Conservation (phyloP, 2,797 vertebrate species). For the Microtus agrestis region DNA sequence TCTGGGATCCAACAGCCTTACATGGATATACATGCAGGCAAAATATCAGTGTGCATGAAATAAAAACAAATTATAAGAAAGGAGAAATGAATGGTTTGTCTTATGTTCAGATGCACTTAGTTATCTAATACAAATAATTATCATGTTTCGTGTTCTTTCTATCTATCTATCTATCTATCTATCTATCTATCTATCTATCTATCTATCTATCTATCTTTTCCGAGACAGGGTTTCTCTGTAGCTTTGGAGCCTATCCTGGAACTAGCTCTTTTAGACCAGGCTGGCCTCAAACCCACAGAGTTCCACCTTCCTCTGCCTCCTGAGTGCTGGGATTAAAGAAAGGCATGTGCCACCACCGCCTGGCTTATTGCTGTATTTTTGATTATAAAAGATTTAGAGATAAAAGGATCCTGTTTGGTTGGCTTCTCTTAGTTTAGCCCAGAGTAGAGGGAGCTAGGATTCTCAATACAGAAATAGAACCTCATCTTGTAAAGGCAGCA, state of each 20-base stretch:
- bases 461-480: not conserved
- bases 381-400: slow-evolving; percentile 3
- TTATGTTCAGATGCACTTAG: not conserved
- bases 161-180: too few relatives aligned
- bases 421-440: not conserved
- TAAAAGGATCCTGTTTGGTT: not conserved
- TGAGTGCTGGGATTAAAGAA: too few relatives aligned
- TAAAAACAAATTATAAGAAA: not conserved
- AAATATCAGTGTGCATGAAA: not conserved
- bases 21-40: not conserved
- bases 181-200: too few relatives aligned
- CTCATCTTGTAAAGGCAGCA: slow-evolving; percentile 8
- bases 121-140: not conserved
- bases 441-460: slow-evolving; percentile 21
- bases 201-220: not conserved
- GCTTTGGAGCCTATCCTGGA: too few relatives aligned
- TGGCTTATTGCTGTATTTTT: not conserved
- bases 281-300: too few relatives aligned
- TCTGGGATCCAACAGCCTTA: not conserved
- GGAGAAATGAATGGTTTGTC: not conserved
- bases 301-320: too few relatives aligned
- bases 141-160: not conserved
- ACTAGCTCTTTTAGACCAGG: too few relatives aligned
- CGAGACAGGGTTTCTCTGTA: too few relatives aligned
- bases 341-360: too few relatives aligned